A percentile compares a stretch with the other conserved stretches of the same genome.
These are phyloP conservation scores for Thecocarcelia acutangulata DNA, from an alignment of 2,888 invertebrate genomes.

Conservation along the genomic window DNA sequence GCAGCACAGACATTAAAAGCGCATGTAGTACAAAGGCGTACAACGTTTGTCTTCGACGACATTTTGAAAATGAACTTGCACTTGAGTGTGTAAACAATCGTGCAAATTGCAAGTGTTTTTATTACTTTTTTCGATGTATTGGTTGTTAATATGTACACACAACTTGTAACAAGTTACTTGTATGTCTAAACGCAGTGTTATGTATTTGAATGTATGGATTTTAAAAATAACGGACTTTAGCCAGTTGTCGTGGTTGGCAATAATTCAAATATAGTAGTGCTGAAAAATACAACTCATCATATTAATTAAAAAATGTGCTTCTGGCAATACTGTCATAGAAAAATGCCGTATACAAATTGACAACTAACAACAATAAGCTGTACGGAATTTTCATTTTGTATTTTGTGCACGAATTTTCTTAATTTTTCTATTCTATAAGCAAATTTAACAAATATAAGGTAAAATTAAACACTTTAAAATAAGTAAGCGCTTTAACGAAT, in stretches of 20 bases:
- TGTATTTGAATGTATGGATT: no score
- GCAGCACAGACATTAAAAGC: no score
- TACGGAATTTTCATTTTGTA: constrained; percentile 17
- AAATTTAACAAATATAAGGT: constrained; percentile 27
- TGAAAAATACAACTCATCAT: neutral
- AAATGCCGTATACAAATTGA: constrained; percentile 64
- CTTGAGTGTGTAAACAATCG: no score
- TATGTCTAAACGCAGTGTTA: no score
- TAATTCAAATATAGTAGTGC: neutral
- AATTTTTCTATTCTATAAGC: constrained; percentile 9
- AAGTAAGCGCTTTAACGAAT: neutral
- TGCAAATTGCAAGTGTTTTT: no score
- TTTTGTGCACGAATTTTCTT: constrained; percentile 4
- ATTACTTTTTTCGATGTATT: no score
- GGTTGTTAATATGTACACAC: no score
- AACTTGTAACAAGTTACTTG: no score
- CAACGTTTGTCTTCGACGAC: no score
- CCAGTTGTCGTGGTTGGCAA: neutral
- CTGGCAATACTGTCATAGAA: constrained; percentile 49
- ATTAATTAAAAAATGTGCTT: neutral
- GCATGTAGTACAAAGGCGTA: no score
- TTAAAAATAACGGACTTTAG: no score
- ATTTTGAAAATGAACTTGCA: no score
- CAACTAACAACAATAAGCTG: constrained; percentile 49
- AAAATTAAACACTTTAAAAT: neutral